Evolutionary conservation across 2,797 vertebrate species (phyloP).

Genomic region (Amblyraja radiata): DNA sequence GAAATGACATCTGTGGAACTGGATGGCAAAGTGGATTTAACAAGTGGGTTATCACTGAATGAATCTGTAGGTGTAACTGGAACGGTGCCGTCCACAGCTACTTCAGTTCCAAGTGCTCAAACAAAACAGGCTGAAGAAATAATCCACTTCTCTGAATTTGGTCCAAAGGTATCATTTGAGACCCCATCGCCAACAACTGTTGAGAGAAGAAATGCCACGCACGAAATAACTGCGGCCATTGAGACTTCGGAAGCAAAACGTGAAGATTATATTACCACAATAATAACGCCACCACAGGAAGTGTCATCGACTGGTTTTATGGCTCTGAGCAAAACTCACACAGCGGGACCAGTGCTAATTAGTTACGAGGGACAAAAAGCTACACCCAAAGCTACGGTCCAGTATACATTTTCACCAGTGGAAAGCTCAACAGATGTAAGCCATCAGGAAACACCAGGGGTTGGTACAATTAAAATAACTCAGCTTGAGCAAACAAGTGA

Average conservation of each 20-base stretch:
- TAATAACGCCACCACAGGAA: slow-evolving; percentile 50
- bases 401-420: slow-evolving; percentile 1
- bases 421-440: not conserved
- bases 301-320: slow-evolving; percentile 36
- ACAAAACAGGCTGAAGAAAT: not conserved
- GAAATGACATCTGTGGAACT: not conserved
- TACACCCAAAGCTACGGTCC: slow-evolving; percentile 36
- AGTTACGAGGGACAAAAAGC: slow-evolving; percentile 32
- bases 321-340: slow-evolving; percentile 42
- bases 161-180: not conserved
- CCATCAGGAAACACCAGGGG: not conserved
- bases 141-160: not conserved
- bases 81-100: not conserved
- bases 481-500: not conserved
- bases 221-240: slow-evolving; percentile 44
- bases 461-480: not conserved
- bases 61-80: not conserved
- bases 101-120: not conserved
- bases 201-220: slow-evolving; percentile 43
- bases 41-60: not conserved
- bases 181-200: not conserved
- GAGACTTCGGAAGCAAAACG: slow-evolving; percentile 51
- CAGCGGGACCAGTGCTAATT: slow-evolving; percentile 37
- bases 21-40: not conserved
- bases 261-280: slow-evolving; percentile 49